Percentiles rank a stretch among this genome's conserved stretches.
Conservation (phyloP, 2,113 vertebrate species). For the Psittacus erithacus region DNA sequence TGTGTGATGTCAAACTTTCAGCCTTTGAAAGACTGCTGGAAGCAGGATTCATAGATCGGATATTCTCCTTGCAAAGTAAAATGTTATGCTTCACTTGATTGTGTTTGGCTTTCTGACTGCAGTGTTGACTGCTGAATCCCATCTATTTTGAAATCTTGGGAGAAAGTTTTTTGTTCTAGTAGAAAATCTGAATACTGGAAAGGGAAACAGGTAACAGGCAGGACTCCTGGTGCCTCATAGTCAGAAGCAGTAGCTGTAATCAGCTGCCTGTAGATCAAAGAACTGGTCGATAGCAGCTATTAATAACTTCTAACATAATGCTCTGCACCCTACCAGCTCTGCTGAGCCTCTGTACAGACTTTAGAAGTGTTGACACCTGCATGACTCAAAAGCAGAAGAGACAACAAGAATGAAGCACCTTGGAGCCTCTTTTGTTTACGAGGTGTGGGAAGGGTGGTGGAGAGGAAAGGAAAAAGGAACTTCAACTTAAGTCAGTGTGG, state of each 20-base stretch:
- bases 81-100: neutral
- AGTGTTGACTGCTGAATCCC: neutral
- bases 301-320: constrained; percentile 36
- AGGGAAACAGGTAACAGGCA: neutral
- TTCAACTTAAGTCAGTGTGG: fast-evolving
- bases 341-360: neutral
- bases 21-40: constrained; percentile 33
- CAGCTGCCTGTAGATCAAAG: constrained; percentile 50
- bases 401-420: neutral
- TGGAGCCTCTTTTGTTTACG: neutral
- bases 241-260: constrained; percentile 29
- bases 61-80: neutral
- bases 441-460: neutral
- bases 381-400: constrained; percentile 14
- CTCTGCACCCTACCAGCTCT: constrained; percentile 14
- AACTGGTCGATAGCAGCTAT: constrained; percentile 49
- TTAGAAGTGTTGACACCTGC: constrained; percentile 33
- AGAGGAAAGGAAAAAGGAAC: neutral
- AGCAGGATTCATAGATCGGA: neutral
- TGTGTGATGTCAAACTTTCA: constrained; percentile 26
- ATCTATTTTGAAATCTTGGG: neutral
- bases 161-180: neutral
- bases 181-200: neutral
- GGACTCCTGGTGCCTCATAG: constrained; percentile 6
- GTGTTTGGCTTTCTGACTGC: constrained; percentile 14